These are phyloP conservation scores for Gymnobelideus leadbeateri DNA, from an alignment of 2,113 vertebrate genomes.

Conservation along the genomic window DNA sequence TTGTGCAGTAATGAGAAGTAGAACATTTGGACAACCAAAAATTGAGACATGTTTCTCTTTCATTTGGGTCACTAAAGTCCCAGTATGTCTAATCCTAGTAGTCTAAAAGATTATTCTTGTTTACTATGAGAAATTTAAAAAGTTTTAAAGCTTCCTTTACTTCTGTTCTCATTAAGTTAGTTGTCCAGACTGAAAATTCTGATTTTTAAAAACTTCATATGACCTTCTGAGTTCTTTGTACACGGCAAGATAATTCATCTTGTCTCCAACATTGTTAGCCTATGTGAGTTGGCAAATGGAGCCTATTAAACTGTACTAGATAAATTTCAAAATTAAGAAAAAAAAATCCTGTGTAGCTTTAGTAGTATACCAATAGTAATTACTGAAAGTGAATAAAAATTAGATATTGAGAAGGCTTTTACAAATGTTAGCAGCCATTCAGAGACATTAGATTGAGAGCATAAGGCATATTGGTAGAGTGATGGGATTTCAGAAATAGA, in stretches of 20 bases:
- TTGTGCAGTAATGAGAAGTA: slow-evolving; percentile 55
- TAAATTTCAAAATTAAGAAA: slow-evolving; percentile 58
- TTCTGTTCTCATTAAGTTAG: slow-evolving; percentile 31
- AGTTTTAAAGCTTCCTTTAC: slow-evolving; percentile 51
- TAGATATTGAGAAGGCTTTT: slow-evolving; percentile 49
- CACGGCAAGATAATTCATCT: not conserved
- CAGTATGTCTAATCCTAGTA: slow-evolving; percentile 37
- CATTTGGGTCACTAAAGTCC: slow-evolving; percentile 6
- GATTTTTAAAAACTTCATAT: slow-evolving; percentile 48
- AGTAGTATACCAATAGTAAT: slow-evolving; percentile 42
- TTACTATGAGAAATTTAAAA: slow-evolving; percentile 52
- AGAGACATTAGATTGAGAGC: slow-evolving; percentile 62
- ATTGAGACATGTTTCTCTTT: slow-evolving; percentile 51
- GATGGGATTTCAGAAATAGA: not conserved
- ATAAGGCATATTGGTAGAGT: not conserved
- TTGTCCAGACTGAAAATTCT: slow-evolving; percentile 44
- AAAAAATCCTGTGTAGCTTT: slow-evolving; percentile 39
- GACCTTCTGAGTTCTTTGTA: slow-evolving; percentile 18
- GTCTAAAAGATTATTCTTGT: not conserved
- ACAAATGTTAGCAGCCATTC: slow-evolving; percentile 66
- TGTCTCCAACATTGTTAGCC: not conserved
- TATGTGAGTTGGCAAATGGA: slow-evolving; percentile 13
- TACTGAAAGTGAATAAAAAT: slow-evolving; percentile 71
- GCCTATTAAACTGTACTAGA: slow-evolving; percentile 45
- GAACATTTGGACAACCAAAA: slow-evolving; percentile 46